Evolutionary conservation across 2,797 vertebrate species (phyloP), one percentile per base, ranked within the genome.

Genomic region (Peromyscus nudipes): DNA sequence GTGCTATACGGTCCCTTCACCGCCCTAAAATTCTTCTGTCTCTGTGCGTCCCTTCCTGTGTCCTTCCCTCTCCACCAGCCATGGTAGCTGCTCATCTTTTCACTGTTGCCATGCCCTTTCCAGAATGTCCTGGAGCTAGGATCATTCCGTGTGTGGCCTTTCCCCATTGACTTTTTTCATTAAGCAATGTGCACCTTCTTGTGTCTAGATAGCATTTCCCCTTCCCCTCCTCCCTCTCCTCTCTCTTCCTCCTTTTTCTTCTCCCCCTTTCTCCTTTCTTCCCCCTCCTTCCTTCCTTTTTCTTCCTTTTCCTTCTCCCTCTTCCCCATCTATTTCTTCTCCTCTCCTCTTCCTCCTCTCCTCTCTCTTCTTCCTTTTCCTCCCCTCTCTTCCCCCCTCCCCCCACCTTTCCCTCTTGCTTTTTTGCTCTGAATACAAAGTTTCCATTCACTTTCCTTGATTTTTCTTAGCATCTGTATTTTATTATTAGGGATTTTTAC

Each of bases 371-470:
- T 11, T 31, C 12, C 4, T 29, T 12, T 11, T 46, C 17, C 29
- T 27, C 10, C 16, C 4, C 4, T 17, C 29, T 27, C 10, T 16
- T 7, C 3, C 25, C 21, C 21, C 12, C 9, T 7, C 4, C 34
- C 19, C 3, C 40, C 23, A 4, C 34, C 46, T 76, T 10, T 73
- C 25, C 21, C 17, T 79, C 40, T 23, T 67, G 40, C 40, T 86
- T 25, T 25, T 69, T n/a, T 12, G 25, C 17, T 67, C 40, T 73
- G 84, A 92, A n/a, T 62, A 81, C 57, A 27, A 90, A 9, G 21
- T 52, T 80, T 84, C 57, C 12, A 27, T 89, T 92, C 49, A 64
- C 67, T 64, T 31, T 88, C 25, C 40, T 79, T 73, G 34, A 81
- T 64, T 73, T 67, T 49, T 73, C 49, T 87, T 67, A 55, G 23